Base-by-base conservation (phyloP, 1,140 invertebrate species). In the Zaprionus capensis region DNA sequence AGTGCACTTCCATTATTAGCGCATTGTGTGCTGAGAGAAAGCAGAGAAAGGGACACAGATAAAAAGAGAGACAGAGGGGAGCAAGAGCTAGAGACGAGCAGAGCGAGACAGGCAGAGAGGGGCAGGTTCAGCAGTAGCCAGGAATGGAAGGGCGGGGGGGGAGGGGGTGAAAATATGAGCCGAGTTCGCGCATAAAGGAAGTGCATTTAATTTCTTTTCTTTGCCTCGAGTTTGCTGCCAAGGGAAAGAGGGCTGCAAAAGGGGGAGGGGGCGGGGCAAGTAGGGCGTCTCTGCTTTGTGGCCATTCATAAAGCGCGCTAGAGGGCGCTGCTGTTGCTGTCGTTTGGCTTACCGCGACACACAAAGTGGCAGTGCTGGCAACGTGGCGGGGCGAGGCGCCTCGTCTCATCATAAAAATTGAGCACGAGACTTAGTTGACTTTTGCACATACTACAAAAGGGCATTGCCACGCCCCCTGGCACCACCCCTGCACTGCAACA, bases 191-290 rank as follows among this genome's bases (percentile, higher is more conserved):
- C 85, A 90, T 90, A 90, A 90, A 77, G 85, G 81, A 88, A 88
- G 81, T 85, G 85, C 85, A 88, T 88, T 90, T 88, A 88, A 90
- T 90, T 90, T 90, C 79, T 90, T 90, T 88, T 90, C 85, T 90
- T 78, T 80, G 64, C 69, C 64, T 74, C 36, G 61, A 77, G 68
- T 76, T 76, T 71, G 51, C 36, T 24, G 31, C 28, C 1, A 7
- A 7, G 28, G 28, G 22, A n/a, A 31, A 9, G 28, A 28, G 7
- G 6, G 28, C 57, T 38, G 14, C 12, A 22, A 9, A 7, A 1
- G 57, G 5, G 4, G 28, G 14, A 17, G 51, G 5, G 26, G 44
- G 58, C 20, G 31, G 49, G 57, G 56, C 14, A 53, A 65, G 28
- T 28, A 44, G 17, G 63, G 24, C 51, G 56, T 46, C 38, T 57